A percentile compares a stretch with the other conserved stretches of the same genome.
Conservation (phyloP, 2,888 invertebrate genomes). For the Tetramorium bicarinatum region DNA sequence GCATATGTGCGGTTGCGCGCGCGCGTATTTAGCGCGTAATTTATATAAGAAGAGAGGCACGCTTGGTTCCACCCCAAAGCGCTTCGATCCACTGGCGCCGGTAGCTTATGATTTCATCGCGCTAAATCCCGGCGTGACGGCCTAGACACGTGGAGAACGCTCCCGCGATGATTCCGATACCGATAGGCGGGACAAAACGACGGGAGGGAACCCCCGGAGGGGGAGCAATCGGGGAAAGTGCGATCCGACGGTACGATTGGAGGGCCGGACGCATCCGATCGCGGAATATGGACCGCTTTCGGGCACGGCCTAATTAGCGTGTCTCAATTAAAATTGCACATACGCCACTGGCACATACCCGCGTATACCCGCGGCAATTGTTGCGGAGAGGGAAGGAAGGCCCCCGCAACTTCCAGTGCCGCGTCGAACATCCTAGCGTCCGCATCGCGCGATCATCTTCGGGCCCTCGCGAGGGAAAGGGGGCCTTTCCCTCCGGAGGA, state of each 20-base stretch:
- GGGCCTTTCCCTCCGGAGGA: not conserved
- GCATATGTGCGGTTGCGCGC: conserved; percentile 74
- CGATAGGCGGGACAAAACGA: not conserved
- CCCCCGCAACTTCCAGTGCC: conserved; percentile 80
- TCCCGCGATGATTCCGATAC: not conserved
- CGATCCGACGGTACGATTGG: conserved; percentile 17
- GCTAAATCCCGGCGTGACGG: not conserved
- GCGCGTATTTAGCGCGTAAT: conserved; percentile 84
- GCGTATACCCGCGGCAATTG: conserved; percentile 82
- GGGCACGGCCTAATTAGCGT: conserved; percentile 68
- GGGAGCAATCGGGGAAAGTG: not conserved
- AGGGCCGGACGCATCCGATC: not conserved
- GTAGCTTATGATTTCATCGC: conserved; percentile 46
- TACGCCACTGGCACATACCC: conserved; percentile 79
- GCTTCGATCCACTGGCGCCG: conserved; percentile 84
- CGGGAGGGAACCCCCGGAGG: too few species aligned
- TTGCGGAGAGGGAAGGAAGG: conserved; percentile 81
- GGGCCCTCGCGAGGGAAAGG: not conserved
- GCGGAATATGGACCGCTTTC: conserved; percentile 25
- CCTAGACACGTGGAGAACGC: not conserved
- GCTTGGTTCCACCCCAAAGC: conserved; percentile 86
- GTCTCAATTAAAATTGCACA: conserved; percentile 78
- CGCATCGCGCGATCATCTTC: conserved; percentile 65
- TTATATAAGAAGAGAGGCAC: conserved; percentile 85
- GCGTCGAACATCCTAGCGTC: conserved; percentile 84